These are phyloP conservation scores for Akabosia matsudoensis DNA, from an alignment of 1,140 invertebrate genomes.

Conservation along the genomic window DNA sequence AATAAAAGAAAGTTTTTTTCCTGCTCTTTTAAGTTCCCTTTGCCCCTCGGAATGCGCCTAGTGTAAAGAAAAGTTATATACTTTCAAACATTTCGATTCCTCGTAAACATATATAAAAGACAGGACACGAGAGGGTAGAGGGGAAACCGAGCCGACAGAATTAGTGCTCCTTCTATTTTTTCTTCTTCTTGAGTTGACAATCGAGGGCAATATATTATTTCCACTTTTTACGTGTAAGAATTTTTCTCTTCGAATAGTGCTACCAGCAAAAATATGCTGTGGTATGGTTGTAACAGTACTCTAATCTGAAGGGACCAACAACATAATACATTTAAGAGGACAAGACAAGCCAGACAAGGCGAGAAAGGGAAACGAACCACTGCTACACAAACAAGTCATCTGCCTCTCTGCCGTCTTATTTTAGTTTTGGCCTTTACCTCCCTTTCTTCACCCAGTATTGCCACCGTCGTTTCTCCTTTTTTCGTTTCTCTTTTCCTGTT, in stretches of 20 bases:
- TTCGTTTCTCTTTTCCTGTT: neutral
- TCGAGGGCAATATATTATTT: slow-evolving; percentile 14
- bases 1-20: neutral
- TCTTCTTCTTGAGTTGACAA: slow-evolving; percentile 16
- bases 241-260: neutral
- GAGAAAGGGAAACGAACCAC: neutral
- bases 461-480: neutral
- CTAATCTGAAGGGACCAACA: slow-evolving; percentile 4
- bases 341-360: neutral
- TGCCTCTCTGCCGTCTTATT: no score
- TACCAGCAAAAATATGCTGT: neutral
- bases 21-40: neutral
- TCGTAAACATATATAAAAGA: neutral
- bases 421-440: neutral
- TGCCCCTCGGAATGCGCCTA: no score
- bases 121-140: neutral
- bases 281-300: neutral
- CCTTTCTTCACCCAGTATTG: neutral
- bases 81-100: no score
- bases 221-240: neutral
- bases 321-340: slow-evolving; percentile 24
- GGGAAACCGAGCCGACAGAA: slow-evolving; percentile 1
- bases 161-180: slow-evolving; percentile 3
- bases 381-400: neutral
- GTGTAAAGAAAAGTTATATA: no score